Evolutionary conservation across 2,888 invertebrate genomes (phyloP), one percentile per base, ranked within the genome.

Genomic region (Elaeidobius kamerunicus): DNA sequence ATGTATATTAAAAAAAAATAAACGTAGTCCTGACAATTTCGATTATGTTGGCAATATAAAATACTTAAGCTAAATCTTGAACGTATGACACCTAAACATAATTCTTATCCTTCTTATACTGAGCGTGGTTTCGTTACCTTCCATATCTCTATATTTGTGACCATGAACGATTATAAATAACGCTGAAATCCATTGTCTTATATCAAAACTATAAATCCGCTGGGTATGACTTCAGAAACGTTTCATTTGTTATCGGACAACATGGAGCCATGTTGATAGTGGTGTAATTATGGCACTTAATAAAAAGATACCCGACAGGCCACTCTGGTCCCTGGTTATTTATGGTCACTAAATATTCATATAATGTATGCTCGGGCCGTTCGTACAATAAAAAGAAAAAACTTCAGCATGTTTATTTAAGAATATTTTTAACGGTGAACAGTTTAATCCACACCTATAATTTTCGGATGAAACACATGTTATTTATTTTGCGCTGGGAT

Each of bases 251-350:
- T 64, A 63, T 63, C 61, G 62, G 56, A 59, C n/a, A n/a, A 64
- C 65, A 63, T 58, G 63, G 61, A 59, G 58, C 58, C 59, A 63
- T 59, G 61, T 60, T 60, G 63, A 63, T 62, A 63, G 53, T 58
- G 55, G 58, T 61, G 65, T 65, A 63, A 65, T 65, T 63, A 63
- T 62, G 60, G 63, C 65, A 65, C 62, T 63, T 62, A 63, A 64
- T 64, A 63, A 63, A 63, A 62, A 58, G 60, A 62, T 61, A 60
- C 52, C 56, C 36, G 58, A 62, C 63, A 55, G 56, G 52, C 56
- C 49, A 50, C 53, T 55, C 57, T 52, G 52, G 60, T 58, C 58
- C 47, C 46, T 34, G 51, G 56, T 62, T 57, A 63, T 63, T 62
- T 63, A 63, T 62, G 59, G 58, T 56, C 57, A 58, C 58, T 63